phyloP scores from a whole-genome alignment of 30 jellyfish, hydroid and myxozoan species.

The Mastigias papua region DNA sequence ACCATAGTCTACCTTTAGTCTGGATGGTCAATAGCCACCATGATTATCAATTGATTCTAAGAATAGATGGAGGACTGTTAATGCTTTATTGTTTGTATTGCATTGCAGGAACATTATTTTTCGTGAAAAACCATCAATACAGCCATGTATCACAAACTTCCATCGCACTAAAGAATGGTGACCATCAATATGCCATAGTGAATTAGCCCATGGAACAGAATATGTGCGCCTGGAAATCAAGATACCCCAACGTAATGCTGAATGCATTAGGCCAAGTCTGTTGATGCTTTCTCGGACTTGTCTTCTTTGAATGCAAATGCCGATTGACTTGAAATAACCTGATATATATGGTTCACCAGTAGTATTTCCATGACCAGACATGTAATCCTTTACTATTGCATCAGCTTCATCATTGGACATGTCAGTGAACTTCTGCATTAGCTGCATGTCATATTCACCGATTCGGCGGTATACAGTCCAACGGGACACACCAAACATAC shows the following conservation, averaged over 20 bases:
- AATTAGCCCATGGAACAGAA: constrained; percentile 16
- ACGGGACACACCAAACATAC: constrained; percentile 57
- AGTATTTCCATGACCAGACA: constrained; percentile 47
- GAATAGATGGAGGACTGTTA: constrained; percentile 11
- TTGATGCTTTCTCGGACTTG: neutral
- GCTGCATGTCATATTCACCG: constrained; percentile 51
- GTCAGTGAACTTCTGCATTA: constrained; percentile 22
- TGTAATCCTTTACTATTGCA: constrained; percentile 25
- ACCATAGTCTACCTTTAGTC: neutral
- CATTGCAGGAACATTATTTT: constrained; percentile 15
- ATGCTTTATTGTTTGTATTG: constrained; percentile 12
- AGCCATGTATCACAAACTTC: constrained; percentile 47
- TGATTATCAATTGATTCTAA: neutral
- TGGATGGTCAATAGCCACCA: constrained; percentile 1
- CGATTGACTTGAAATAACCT: constrained; percentile 49
- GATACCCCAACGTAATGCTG: no score
- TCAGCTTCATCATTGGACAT: constrained; percentile 61
- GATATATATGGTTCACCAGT: constrained; percentile 60
- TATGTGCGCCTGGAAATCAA: neutral
- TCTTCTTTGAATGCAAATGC: neutral
- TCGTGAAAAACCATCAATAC: constrained; percentile 43
- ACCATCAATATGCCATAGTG: constrained; percentile 29
- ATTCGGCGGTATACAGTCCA: constrained; percentile 79
- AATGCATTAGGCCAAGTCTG: neutral
- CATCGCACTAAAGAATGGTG: neutral